These are phyloP conservation scores for Drosophila sucinea DNA, from an alignment of 1,140 invertebrate genomes.

Conservation along the genomic window DNA sequence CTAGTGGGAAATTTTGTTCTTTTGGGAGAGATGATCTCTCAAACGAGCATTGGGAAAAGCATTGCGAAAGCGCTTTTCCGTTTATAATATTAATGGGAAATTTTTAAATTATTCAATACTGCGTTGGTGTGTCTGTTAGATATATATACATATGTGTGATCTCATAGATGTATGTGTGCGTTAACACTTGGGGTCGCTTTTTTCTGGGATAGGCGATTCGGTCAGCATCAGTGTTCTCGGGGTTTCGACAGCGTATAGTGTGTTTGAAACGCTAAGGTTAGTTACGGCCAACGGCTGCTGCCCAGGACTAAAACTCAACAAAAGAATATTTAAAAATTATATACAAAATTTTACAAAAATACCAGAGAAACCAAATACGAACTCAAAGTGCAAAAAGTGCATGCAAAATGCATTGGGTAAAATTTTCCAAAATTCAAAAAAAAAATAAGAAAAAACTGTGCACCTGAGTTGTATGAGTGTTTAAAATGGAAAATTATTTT, in stretches of 20 bases:
- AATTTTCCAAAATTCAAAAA: constrained; percentile 3
- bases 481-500: constrained; percentile 31
- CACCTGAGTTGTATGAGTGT: constrained; percentile 63
- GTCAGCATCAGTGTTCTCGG: constrained; percentile 83
- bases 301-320: constrained; percentile 45
- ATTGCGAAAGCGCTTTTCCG: constrained; percentile 73
- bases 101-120: constrained; percentile 73
- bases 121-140: constrained; percentile 41
- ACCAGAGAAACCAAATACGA: constrained; percentile 25
- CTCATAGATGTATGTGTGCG: constrained; percentile 41
- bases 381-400: constrained; percentile 60
- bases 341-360: constrained; percentile 14
- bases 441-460: constrained; percentile 41
- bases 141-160: constrained; percentile 23
- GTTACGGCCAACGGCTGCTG: constrained; percentile 67
- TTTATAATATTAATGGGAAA: constrained; percentile 73
- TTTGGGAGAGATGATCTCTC: constrained; percentile 1
- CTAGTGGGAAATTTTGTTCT: constrained; percentile 53
- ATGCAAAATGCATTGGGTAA: constrained; percentile 42
- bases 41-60: constrained; percentile 32
- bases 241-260: constrained; percentile 84
- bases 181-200: constrained; percentile 68
- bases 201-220: constrained; percentile 69
- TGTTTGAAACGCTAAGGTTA: constrained; percentile 84
- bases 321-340: constrained; percentile 30